These are phyloP conservation scores for Muntiacus muntjak DNA, from an alignment of 2,113 vertebrate genomes.

Conservation along the genomic window DNA sequence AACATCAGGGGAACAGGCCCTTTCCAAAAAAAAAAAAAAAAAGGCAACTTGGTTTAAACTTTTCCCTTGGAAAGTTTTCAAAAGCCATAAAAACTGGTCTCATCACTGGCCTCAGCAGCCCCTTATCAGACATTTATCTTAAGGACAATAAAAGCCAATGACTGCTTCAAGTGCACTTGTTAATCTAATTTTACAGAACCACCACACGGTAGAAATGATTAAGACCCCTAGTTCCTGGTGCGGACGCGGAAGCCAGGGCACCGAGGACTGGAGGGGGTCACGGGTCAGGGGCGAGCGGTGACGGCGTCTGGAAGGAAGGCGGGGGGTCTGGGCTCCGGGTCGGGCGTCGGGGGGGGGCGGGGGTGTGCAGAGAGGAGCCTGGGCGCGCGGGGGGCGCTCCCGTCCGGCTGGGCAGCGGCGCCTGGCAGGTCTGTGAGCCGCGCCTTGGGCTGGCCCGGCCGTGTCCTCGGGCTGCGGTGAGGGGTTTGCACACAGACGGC, in stretches of 20 bases:
- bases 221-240: not conserved
- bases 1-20: not conserved
- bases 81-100: not conserved
- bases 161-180: not conserved
- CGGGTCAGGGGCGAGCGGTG: accelerated
- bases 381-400: no score
- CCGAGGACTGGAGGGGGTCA: not conserved
- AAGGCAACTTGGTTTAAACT: not conserved
- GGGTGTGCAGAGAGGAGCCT: not conserved
- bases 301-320: not conserved
- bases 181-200: not conserved
- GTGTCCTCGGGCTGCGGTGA: not conserved
- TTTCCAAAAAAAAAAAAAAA: not conserved
- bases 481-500: not conserved
- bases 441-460: not conserved
- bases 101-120: not conserved
- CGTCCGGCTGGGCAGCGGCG: no score
- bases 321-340: not conserved
- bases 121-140: not conserved
- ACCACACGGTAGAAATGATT: not conserved
- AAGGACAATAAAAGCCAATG: not conserved
- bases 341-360: accelerated
- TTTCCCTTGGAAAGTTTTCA: not conserved
- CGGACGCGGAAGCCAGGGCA: not conserved
- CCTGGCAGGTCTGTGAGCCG: not conserved